Conservation (phyloP, 2,888 invertebrate species). For the Sacculina carcini region DNA sequence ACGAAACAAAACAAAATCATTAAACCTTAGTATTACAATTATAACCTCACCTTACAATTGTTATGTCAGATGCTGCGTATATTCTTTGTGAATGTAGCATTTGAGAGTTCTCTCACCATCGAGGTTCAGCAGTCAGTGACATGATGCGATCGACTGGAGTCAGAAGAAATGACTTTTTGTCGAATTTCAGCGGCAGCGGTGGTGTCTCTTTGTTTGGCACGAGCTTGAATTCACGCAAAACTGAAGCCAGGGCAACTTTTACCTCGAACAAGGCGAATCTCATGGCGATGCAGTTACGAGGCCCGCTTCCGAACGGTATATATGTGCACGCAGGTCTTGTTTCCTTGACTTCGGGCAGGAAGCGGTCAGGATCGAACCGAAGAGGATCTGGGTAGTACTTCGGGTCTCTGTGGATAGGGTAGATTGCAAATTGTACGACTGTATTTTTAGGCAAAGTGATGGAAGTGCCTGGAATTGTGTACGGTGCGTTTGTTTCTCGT, state of each 20-base stretch:
- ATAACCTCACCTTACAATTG: no score
- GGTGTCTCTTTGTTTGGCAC: slow-evolving; percentile 12
- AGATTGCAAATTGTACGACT: slow-evolving; percentile 24
- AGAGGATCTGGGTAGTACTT: slow-evolving; percentile 32
- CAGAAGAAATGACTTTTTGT: background rate
- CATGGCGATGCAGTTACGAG: slow-evolving; percentile 17
- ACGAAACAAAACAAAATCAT: no score
- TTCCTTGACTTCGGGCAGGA: slow-evolving; percentile 16
- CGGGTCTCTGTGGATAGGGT: slow-evolving; percentile 32
- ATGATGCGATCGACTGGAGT: no score
- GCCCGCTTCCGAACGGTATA: slow-evolving; percentile 15
- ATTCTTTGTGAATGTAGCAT: no score
- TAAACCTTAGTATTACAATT: no score
- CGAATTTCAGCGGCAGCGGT: background rate
- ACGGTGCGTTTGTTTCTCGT: slow-evolving; percentile 16
- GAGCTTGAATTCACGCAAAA: slow-evolving; percentile 24
- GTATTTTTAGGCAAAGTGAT: slow-evolving; percentile 16
- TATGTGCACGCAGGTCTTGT: slow-evolving; percentile 11
- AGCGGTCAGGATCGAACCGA: slow-evolving; percentile 26
- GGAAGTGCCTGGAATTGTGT: slow-evolving; percentile 9
- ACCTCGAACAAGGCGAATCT: slow-evolving; percentile 27
- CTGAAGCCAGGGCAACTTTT: slow-evolving; percentile 23
- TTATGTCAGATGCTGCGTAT: no score
- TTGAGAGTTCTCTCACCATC: no score
- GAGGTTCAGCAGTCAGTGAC: no score